Evolutionary conservation across 1,140 invertebrate species (phyloP), one percentile per base, ranked within the genome.

Genomic region (Zaprionus kolodkinae): DNA sequence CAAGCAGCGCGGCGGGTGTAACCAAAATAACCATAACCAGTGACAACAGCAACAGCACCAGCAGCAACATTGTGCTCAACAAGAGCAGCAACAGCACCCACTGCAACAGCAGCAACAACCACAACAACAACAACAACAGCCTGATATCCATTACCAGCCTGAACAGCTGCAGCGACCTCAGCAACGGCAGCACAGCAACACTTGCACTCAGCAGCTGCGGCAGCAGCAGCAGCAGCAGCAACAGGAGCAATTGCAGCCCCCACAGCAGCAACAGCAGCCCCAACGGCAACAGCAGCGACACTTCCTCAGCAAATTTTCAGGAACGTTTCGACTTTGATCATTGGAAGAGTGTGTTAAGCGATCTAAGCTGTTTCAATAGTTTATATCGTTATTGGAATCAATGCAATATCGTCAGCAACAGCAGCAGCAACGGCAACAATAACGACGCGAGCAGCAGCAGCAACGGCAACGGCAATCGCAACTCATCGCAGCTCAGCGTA

Each of bases 311-410:
- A n/a, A 91, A 91, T 65, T 92, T 92, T 45, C 91, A 92, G 45
- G 84, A 92, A 52, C 84, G 85, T 9, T 92, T 92, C 69, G 91
- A 91, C 56, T 91, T 92, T 38, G 79, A 87, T 52, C 78, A 91
- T 50, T 88, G 87, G 77, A 92, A 92, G 66, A 85, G 83, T 9
- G 36, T 91, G 17, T 65, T 92, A 13, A 91, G 82, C 36, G 91
- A 92, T 50, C 78, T 92, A 30, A 91, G 86, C 70, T 92, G 91
- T 55, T 81, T 92, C 40, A 76, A 91, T 61, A 85, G 87, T 10
- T 50, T 92, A 4, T 91, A 91, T 76, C 91, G 88, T 56, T 92
- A 92, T 36, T 92, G 88, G 87, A 78, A 92, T 71, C 80, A 91
- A 36, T 79, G 78, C 62, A 67, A 33, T 69, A 67, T 52, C 21